These are phyloP conservation scores for Leptosomus discolor DNA, from an alignment of 2,113 vertebrate genomes.

Conservation along the genomic window DNA sequence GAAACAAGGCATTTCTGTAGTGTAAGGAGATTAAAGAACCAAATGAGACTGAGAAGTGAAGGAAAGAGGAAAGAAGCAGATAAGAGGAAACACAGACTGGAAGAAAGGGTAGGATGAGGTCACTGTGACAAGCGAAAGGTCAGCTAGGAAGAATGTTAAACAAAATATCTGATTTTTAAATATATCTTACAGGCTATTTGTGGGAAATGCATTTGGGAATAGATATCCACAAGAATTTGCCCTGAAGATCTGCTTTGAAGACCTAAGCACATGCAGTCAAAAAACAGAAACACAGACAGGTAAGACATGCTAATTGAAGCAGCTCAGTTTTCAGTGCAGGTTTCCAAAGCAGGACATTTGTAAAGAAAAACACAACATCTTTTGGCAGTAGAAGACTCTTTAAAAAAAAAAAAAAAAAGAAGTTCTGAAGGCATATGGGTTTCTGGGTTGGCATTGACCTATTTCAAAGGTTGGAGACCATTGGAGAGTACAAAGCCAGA, in stretches of 20 bases:
- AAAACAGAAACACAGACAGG: background rate
- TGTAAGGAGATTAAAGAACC: background rate
- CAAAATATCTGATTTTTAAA: slow-evolving; percentile 57
- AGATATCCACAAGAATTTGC: slow-evolving; percentile 61
- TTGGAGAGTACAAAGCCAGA: background rate
- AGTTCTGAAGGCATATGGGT: background rate
- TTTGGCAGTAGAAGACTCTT: background rate
- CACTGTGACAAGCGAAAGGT: background rate
- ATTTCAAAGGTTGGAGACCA: background rate
- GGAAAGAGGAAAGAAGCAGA: background rate
- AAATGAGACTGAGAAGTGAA: background rate
- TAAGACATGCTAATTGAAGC: background rate
- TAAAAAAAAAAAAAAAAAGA: background rate
- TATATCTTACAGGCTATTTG: slow-evolving; percentile 39
- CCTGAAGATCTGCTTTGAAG: slow-evolving; percentile 52
- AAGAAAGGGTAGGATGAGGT: slow-evolving; percentile 14
- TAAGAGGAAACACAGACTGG: background rate
- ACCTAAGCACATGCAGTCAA: slow-evolving; percentile 24
- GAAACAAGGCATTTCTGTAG: background rate
- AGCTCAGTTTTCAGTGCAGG: background rate
- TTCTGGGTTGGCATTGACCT: background rate
- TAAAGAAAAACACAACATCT: background rate
- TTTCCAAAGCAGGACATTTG: background rate
- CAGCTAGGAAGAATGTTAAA: slow-evolving; percentile 43
- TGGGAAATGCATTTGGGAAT: slow-evolving; percentile 40